Evolutionary conservation across 2,797 vertebrate species (phyloP), one percentile per base, ranked within the genome.

Genomic region (Parotocinclus haroldoi): DNA sequence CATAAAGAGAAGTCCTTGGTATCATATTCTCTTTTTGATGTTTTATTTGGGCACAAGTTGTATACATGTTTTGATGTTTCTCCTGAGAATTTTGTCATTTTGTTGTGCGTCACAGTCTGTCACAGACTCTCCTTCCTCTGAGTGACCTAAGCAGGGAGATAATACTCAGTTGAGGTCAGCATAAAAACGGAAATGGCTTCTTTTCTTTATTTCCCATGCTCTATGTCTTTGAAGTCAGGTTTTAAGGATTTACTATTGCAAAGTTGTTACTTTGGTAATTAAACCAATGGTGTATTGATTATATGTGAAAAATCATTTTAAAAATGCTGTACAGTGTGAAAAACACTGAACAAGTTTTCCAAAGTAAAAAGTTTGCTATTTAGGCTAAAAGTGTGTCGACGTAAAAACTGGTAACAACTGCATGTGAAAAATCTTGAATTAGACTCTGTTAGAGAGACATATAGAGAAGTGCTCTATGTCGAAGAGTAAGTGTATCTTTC

Each of bases 111-210:
- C 71, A 76, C 73, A 57, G 9, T 13, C 37, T 55, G 63, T 72
- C 68, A 66, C 27, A 16, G 53, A 40, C 14, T 66, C 57, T 71
- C 70, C 73, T 78, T 78, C 76, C 76, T 73, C 59, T 75, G 73
- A 70, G 58, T 67, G 66, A 68, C 45, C 45, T 13, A 17, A 46
- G 61, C 39, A 46, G 38, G 53, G 68, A 51, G 58, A 36, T 49
- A 58, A 54, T 54, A 19, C 36, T 42, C 40, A 16, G 36, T 57
- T 51, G 52, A 53, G 50, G 62, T 63, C 59, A 57, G 13, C 14
- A 18, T 71, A 42, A 27, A 53, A 60, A 66, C 3, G 27, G 53
- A 58, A 45, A 37, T 50, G 18, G 61, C 10, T 14, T 13, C 48
- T 4, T 2, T 40, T 40, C 48, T 51, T 63, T 52, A 51, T 63